A percentile compares a stretch with the other conserved stretches of the same genome.
These are phyloP conservation scores for Hephaestus fuliginosus DNA, from an alignment of 2,797 vertebrate species.

Conservation along the genomic window DNA sequence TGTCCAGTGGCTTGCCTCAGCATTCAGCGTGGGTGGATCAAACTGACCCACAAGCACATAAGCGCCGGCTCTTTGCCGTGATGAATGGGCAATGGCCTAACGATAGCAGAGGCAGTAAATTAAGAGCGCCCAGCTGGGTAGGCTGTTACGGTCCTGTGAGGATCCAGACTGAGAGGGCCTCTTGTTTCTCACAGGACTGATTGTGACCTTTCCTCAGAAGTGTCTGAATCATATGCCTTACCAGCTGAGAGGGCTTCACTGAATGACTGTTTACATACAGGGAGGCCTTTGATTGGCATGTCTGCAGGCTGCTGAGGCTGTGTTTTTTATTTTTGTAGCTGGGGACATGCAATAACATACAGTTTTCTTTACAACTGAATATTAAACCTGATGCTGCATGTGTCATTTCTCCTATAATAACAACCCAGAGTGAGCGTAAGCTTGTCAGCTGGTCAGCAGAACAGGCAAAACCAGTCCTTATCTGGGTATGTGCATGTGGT, in stretches of 20 bases:
- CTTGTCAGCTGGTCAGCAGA: conserved; percentile 6
- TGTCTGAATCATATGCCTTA: conserved; percentile 68
- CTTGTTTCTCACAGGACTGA: conserved; percentile 64
- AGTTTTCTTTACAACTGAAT: conserved; percentile 15
- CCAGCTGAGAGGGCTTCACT: conserved; percentile 60
- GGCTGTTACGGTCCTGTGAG: conserved; percentile 43
- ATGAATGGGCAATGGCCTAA: conserved; percentile 61
- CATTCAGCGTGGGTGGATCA: conserved; percentile 58
- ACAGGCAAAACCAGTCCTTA: conserved; percentile 4
- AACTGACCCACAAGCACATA: conserved; percentile 14
- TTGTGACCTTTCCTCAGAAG: conserved; percentile 66
- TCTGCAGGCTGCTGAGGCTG: conserved; percentile 19
- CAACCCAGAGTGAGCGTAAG: not conserved
- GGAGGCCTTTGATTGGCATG: conserved; percentile 37
- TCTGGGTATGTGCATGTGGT: not conserved
- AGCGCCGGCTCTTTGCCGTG: conserved; percentile 50
- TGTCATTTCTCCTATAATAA: not conserved
- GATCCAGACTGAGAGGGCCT: conserved; percentile 65
- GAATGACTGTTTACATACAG: conserved; percentile 54
- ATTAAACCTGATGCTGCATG: not conserved
- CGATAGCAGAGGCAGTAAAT: conserved; percentile 55
- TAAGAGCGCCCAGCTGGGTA: conserved; percentile 66
- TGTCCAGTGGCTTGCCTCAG: conserved; percentile 40
- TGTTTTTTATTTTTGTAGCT: conserved; percentile 5
- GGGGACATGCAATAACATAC: not conserved